Base-by-base conservation (phyloP, 2,888 invertebrate genomes). In the Sminthurinus aureus region DNA sequence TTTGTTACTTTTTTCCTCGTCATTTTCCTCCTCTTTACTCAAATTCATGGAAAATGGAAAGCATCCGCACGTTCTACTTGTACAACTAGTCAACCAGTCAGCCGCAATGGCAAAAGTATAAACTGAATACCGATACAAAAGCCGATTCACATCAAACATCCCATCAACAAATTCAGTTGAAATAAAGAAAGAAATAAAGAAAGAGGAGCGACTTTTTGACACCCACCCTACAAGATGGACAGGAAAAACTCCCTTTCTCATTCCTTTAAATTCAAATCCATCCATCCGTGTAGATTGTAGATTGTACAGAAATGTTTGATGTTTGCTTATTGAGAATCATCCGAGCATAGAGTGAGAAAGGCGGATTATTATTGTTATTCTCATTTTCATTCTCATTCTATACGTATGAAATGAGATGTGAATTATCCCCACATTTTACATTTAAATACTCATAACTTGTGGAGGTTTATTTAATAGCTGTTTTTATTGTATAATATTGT, bases 1-100 rank as follows among this genome's bases (percentile, higher is more conserved):
- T n/a, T n/a, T 11, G 18, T 38, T 38, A 38, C 38, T 38, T 58
- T 58, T 69, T 69, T 69, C 1, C 69, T 38, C 38, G 3, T 69
- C 24, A 24, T 3, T 20, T 38, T 38, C 6, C 38, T 6, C 6
- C 6, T 38, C 38, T 38, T 38, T 38, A 38, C 38, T 38, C 38
- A 38, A 38, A 38, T 38, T 38, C 38, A 38, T 66, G 66, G 22
- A 79, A 79, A 69, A 38, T 66, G 66, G 22, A 79, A 79, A 69
- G 69, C 69, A 20, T 69, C 79, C 79, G 71, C 79, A 79, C 79
- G 79, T 79, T 79, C 79, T 79, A 50, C 69, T 50, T 38, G 38
- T 4, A 78, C 77, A 77, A 77, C 6, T 4, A 77, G 22, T 77
- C 8, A 64, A 13, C 38, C 38, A 38, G 38, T 38, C 6, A 38